Evolutionary conservation across 1,140 invertebrate genomes (phyloP).

Genomic region (Vollenhovia emeryi): DNA sequence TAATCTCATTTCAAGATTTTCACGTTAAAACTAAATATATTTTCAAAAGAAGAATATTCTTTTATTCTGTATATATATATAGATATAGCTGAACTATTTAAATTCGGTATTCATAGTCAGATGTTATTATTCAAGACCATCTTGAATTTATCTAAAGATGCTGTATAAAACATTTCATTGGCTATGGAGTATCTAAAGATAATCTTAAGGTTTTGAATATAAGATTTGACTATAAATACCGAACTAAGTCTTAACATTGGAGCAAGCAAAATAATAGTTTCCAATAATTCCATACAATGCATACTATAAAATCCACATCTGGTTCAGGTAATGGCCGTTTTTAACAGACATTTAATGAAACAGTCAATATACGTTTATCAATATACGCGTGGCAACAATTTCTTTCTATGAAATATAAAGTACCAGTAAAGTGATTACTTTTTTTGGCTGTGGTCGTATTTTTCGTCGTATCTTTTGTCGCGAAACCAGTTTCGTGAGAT

Average conservation of each 20-base stretch:
- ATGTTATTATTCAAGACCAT: too few relatives aligned
- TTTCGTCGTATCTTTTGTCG: constrained; percentile 84
- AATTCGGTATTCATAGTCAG: too few relatives aligned
- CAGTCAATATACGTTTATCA: not conserved
- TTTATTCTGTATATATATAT: too few relatives aligned
- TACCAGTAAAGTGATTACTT: constrained; percentile 2
- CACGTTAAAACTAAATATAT: too few relatives aligned
- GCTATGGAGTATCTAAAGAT: too few relatives aligned
- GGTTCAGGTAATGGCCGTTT: not conserved
- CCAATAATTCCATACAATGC: constrained; percentile 74
- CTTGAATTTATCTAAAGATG: too few relatives aligned
- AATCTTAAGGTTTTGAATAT: too few relatives aligned
- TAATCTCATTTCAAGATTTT: too few relatives aligned
- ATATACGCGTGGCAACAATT: not conserved
- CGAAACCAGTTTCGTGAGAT: constrained; percentile 87
- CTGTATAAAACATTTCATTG: too few relatives aligned
- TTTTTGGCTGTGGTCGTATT: constrained; percentile 15
- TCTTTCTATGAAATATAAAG: not conserved
- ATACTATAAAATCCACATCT: not conserved
- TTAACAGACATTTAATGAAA: not conserved
- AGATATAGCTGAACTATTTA: not conserved
- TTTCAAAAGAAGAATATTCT: too few relatives aligned
- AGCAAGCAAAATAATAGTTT: not conserved
- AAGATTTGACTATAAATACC: too few relatives aligned
- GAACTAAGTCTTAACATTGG: constrained; percentile 66